Percentiles rank a stretch among this genome's conserved stretches.
phyloP scores from a whole-genome alignment of 2,888 invertebrate genomes.

The Trichogramma dendrolimi region DNA sequence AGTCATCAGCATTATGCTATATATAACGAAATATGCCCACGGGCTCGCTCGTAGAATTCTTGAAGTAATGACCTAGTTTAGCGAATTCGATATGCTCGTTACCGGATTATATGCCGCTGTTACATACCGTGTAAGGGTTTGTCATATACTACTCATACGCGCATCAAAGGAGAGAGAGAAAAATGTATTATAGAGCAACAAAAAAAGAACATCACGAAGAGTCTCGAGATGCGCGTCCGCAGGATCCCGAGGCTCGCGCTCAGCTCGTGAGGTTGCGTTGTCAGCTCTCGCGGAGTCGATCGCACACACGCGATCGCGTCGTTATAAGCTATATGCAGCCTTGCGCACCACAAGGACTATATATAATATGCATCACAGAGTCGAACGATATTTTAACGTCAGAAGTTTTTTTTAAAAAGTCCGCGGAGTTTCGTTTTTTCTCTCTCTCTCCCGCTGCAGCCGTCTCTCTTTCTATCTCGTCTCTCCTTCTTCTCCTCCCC shows the following conservation, averaged over 20 bases:
- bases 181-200: neutral
- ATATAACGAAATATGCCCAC: too few species aligned
- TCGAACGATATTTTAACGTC: constrained; percentile 41
- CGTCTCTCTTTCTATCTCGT: constrained; percentile 3
- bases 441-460: constrained; percentile 6
- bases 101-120: constrained; percentile 14
- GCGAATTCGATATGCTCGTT: constrained; percentile 16
- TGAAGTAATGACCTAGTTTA: too few species aligned
- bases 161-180: too few species aligned
- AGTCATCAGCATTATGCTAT: too few species aligned
- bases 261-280: neutral
- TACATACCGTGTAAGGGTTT: too few species aligned
- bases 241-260: neutral
- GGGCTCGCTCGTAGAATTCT: too few species aligned
- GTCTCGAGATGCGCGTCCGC: constrained; percentile 26
- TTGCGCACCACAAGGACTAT: too few species aligned
- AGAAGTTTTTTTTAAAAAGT: neutral
- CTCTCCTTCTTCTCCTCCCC: neutral
- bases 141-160: too few species aligned
- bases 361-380: constrained; percentile 31
- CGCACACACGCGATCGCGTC: constrained; percentile 46
- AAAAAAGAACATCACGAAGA: constrained; percentile 20
- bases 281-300: constrained; percentile 40
- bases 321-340: constrained; percentile 32
- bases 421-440: constrained; percentile 12